phyloP scores from a whole-genome alignment of 2,888 invertebrate genomes.

The Buathra laborator region DNA sequence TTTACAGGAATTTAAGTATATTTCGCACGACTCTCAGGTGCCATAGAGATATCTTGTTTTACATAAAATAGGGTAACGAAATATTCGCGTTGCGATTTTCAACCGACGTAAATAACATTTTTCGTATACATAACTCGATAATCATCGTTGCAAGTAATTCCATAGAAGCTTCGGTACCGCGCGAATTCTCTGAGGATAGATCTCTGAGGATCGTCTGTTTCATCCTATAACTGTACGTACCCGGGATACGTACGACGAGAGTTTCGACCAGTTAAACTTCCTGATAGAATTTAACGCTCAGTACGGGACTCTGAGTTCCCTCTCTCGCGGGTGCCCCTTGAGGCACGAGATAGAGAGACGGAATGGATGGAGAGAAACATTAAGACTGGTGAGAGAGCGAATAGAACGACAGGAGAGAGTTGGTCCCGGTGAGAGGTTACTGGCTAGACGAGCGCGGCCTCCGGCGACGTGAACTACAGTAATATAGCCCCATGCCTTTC shows the following conservation, averaged over 20 bases:
- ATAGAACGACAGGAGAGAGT: neutral
- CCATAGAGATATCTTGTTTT: neutral
- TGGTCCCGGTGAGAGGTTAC: conserved; percentile 19
- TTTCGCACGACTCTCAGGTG: neutral
- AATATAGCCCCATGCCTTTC: neutral
- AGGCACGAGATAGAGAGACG: conserved; percentile 4
- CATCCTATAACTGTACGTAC: conserved; percentile 2
- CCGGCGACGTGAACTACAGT: neutral
- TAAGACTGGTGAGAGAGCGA: conserved; percentile 1
- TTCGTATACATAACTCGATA: conserved; percentile 16
- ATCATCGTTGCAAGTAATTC: conserved; percentile 12
- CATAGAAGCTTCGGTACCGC: neutral
- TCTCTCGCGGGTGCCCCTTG: conserved; percentile 20
- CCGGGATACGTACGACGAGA: conserved; percentile 22
- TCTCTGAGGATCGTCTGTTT: conserved; percentile 18
- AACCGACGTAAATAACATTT: neutral
- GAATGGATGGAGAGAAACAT: conserved; percentile 18
- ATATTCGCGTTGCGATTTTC: neutral
- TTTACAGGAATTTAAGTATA: neutral
- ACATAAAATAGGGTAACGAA: neutral
- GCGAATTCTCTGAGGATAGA: conserved; percentile 6
- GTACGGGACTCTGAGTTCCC: conserved; percentile 4
- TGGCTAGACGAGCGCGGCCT: conserved; percentile 16
- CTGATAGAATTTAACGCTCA: conserved; percentile 53
- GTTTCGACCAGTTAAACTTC: conserved; percentile 45